A percentile compares a stretch with the other conserved stretches of the same genome.
phyloP scores from a whole-genome alignment of 2,797 vertebrate species.

The Liasis olivaceus region DNA sequence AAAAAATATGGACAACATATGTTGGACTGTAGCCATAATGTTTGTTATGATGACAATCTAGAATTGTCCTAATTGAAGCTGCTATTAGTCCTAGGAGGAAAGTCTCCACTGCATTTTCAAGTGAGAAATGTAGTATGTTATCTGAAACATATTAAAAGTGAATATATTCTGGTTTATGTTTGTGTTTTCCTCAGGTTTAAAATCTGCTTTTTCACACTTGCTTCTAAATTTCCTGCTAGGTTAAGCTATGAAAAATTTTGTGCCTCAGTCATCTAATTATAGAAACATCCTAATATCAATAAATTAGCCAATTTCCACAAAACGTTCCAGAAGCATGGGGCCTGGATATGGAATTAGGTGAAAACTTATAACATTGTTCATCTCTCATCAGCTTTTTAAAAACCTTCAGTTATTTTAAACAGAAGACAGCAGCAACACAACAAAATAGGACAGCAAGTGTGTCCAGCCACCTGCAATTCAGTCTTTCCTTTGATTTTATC shows the following conservation, averaged over 20 bases:
- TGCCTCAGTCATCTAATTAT: constrained; percentile 20
- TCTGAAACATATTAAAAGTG: not conserved
- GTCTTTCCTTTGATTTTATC: constrained; percentile 15
- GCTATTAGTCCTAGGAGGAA: not conserved
- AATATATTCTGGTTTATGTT: not conserved
- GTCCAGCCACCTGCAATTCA: not conserved
- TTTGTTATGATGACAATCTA: too few relatives aligned
- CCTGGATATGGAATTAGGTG: constrained; percentile 20
- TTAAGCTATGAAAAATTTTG: constrained; percentile 8
- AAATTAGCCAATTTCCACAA: constrained; percentile 38
- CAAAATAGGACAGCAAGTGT: not conserved
- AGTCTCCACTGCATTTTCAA: not conserved
- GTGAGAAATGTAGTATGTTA: not conserved
- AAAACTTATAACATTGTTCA: constrained; percentile 15
- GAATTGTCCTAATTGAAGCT: not conserved
- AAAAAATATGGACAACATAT: not conserved
- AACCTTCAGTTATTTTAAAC: constrained; percentile 30
- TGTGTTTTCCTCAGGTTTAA: not conserved
- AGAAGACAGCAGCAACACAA: constrained; percentile 36
- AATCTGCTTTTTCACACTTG: constrained; percentile 4
- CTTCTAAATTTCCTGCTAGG: not conserved
- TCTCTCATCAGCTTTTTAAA: constrained; percentile 26
- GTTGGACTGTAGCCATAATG: not conserved
- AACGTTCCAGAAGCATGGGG: not conserved
- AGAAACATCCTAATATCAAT: not conserved